Base-by-base conservation (phyloP, 2,888 invertebrate genomes). In the Callyntrura sp. region DNA sequence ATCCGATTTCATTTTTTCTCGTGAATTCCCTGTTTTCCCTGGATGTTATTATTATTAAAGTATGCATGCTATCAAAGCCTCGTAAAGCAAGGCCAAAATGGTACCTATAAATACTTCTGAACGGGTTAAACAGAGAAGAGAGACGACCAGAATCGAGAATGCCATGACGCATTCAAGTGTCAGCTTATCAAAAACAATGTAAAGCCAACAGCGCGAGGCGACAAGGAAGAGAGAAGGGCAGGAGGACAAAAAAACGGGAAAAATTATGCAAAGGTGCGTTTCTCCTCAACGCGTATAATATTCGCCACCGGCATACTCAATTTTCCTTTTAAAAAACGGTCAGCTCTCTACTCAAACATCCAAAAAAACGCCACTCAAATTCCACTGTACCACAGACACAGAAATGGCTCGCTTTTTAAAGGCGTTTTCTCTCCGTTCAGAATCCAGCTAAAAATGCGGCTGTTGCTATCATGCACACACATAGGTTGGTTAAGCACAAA, bases 161-260 rank as follows among this genome's bases (percentile, higher is more conserved):
- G 88, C 84, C 28, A 35, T 84, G 84, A 78, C 78, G 88, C 88
- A 89, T 89, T 89, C 78, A 89, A 84, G 43, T 84, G 88, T 89
- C 88, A 89, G 88, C 84, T 89, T 89, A 89, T 76, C 28, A 79
- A 70, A 60, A 60, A 60, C 17, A 17, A 1, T 20, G 6, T 8
- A 43, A 45, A 17, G n/a, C 70, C 45, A 55, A 35, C 35, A 45
- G 60, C 62, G 23, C n/a, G n/a, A n/a, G n/a, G n/a, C n/a, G n/a
- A n/a, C n/a, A n/a, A 14, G 60, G 23, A 25, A 35, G 8, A 45
- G 23, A 25, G 20, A 78, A 62, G 20, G 62, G 43, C 2, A 85
- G 65, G 65, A 82, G 62, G 78, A 78, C 78, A 78, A 55, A 78
- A 12, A 35, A 35, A 35, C 35, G 35, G 35, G 35, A 35, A 35